These are phyloP conservation scores for Myripristis jacobus DNA, from an alignment of 2,797 vertebrate species.

Conservation along the genomic window DNA sequence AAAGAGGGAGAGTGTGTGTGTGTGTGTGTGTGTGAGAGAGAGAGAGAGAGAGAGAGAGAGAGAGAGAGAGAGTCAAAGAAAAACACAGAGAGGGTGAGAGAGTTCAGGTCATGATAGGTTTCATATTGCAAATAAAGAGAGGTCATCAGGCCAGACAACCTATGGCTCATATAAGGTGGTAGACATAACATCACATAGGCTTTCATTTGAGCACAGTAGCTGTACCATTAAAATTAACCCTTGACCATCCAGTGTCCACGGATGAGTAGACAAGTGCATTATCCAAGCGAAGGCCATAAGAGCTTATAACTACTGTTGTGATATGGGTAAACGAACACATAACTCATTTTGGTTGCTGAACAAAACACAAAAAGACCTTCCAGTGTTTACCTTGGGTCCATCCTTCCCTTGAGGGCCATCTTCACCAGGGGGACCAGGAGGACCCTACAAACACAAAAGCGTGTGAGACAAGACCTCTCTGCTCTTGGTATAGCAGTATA, in stretches of 20 bases:
- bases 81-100: constrained; percentile 4
- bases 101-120: not conserved
- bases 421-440: constrained; percentile 90
- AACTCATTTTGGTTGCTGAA: too few species aligned
- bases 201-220: not conserved
- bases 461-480: not conserved
- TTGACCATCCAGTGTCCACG: too few species aligned
- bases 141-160: constrained; percentile 6
- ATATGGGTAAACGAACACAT: too few species aligned
- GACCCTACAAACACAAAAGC: constrained; percentile 83
- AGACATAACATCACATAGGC: too few species aligned
- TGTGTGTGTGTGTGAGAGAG: not conserved
- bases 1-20: constrained; percentile 31
- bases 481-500: not conserved
- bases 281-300: too few species aligned
- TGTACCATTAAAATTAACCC: too few species aligned
- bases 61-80: not conserved
- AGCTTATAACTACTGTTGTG: too few species aligned
- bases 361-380: not conserved
- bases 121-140: constrained; percentile 12
- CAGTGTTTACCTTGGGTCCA: constrained; percentile 89
- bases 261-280: too few species aligned
- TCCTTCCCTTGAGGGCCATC: constrained; percentile 95
- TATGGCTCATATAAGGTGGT: not conserved
- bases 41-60: not conserved